A percentile compares a stretch with the other conserved stretches of the same genome.
Evolutionary conservation across 2,888 invertebrate genomes (phyloP).

Genomic region (Melitaea athalia): DNA sequence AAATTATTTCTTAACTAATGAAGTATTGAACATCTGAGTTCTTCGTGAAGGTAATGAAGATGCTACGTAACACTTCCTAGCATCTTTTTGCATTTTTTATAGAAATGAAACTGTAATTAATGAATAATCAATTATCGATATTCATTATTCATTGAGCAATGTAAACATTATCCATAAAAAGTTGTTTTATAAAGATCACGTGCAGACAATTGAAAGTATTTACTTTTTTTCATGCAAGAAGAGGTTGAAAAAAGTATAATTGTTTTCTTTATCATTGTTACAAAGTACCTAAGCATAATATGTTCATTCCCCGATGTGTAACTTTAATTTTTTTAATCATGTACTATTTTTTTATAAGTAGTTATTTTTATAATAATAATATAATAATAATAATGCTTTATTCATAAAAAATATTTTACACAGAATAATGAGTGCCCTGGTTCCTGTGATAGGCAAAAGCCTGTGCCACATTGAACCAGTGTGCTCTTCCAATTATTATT

Average conservation of each 20-base stretch:
- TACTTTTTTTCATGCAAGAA: neutral
- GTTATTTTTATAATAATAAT: no score
- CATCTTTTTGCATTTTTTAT: constrained; percentile 13
- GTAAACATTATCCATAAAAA: neutral
- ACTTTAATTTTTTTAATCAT: no score
- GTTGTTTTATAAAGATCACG: neutral
- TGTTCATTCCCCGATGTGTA: neutral
- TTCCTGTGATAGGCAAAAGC: no score
- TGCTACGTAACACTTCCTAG: constrained; percentile 13
- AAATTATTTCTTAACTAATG: constrained; percentile 3
- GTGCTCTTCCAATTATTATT: no score
- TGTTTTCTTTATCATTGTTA: neutral
- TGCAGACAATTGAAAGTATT: neutral
- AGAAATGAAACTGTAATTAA: neutral
- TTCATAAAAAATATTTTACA: no score
- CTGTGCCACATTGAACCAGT: no score
- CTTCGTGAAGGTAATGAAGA: constrained; percentile 5
- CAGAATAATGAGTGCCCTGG: no score
- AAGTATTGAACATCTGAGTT: constrained; percentile 6
- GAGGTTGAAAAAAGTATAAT: neutral
- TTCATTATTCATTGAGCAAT: constrained; percentile 12
- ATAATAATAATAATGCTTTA: no score
- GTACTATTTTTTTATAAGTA: no score
- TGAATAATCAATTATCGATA: constrained; percentile 1
- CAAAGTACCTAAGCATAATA: neutral